Conservation (phyloP, 2,888 invertebrate genomes). For the Tachina grossa region DNA sequence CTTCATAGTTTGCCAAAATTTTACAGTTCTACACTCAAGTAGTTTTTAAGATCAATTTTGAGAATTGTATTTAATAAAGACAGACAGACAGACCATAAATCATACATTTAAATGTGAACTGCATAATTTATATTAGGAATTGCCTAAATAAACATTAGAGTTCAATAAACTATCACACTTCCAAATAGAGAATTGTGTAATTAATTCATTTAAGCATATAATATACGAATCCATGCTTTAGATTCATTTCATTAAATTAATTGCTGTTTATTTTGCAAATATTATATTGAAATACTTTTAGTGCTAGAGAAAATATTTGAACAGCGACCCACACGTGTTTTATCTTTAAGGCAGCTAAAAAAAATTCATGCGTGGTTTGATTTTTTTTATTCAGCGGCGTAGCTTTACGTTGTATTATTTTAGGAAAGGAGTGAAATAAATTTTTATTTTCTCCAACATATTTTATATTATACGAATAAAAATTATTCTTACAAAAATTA, state of each 20-base stretch:
- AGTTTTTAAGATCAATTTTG: not conserved
- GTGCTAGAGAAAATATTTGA: not conserved
- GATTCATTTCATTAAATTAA: not conserved
- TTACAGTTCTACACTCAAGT: too few species aligned
- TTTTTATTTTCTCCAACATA: not conserved
- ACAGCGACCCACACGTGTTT: not conserved
- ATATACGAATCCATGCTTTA: not conserved
- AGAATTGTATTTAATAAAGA: not conserved
- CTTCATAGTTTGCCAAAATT: too few species aligned
- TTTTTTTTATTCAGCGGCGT: not conserved
- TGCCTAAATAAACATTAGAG: not conserved
- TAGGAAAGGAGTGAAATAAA: not conserved
- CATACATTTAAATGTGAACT: not conserved
- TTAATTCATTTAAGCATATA: not conserved
- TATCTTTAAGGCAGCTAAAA: not conserved
- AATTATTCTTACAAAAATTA: too few species aligned
- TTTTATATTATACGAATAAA: too few species aligned
- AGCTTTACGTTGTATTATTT: too few species aligned
- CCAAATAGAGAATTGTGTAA: not conserved
- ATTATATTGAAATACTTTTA: not conserved
- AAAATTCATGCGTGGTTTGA: not conserved
- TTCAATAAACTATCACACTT: constrained; percentile 1
- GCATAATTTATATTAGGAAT: not conserved
- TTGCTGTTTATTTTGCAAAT: not conserved
- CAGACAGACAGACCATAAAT: not conserved